phyloP scores from a whole-genome alignment of 1,140 invertebrate species.

The Bombus cullumanus region DNA sequence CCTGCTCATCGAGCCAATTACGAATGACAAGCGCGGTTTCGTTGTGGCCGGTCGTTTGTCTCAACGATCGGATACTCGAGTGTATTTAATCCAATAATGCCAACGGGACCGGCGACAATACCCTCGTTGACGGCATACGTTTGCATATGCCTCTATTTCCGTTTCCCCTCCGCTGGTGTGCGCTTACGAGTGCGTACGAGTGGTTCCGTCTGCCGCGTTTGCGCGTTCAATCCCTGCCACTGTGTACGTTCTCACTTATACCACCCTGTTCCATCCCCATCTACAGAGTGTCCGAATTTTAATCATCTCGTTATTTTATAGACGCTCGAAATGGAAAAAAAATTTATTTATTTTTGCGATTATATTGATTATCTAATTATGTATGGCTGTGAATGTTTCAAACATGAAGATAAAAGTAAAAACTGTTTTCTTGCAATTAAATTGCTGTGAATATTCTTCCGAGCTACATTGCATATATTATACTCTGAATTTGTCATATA shows the following conservation, averaged over 20 bases:
- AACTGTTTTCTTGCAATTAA: not conserved
- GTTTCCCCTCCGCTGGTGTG: constrained; percentile 29
- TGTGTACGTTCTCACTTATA: not conserved
- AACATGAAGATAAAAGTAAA: not conserved
- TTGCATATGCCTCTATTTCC: constrained; percentile 56
- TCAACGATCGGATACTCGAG: constrained; percentile 44
- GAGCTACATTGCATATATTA: too few species aligned
- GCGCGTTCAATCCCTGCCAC: constrained; percentile 7
- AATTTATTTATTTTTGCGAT: not conserved
- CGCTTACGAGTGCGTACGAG: constrained; percentile 50
- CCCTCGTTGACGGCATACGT: constrained; percentile 54
- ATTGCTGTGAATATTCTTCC: not conserved
- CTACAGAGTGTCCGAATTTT: not conserved
- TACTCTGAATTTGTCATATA: too few species aligned
- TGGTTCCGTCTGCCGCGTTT: constrained; percentile 45
- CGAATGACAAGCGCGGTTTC: constrained; percentile 49
- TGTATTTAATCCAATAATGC: constrained; percentile 57
- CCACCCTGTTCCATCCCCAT: not conserved
- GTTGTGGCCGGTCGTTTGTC: constrained; percentile 50
- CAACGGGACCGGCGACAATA: constrained; percentile 45
- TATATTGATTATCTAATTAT: too few species aligned
- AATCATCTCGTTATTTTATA: not conserved
- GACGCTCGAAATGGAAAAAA: not conserved
- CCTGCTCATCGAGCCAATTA: constrained; percentile 42
- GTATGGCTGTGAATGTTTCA: not conserved